Base-by-base conservation (phyloP, 2,888 invertebrate species). In the Caenorhabditis imperialis region DNA sequence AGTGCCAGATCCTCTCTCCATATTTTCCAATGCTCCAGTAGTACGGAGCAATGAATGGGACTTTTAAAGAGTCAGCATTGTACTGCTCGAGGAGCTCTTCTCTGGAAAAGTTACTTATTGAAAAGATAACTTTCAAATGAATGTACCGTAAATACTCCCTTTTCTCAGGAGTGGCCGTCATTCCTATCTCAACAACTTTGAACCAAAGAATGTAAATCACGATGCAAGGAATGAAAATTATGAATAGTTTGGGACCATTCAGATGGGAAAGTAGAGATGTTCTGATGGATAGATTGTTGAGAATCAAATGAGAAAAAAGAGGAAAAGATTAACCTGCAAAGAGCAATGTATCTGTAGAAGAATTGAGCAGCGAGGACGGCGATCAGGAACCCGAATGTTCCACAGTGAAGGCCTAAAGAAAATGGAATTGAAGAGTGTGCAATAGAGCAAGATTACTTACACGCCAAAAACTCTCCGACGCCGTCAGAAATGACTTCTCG, bases 161-260 rank as follows among this genome's bases (percentile, higher is more conserved):
- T 14, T 57, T 57, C 35, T 57, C 55, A 3, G 40, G 12, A 5
- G 42, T 57, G 6, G 18, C 35, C n/a, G 44, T 20, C 55, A 57
- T 57, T 57, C 55, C 55, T 33, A 20, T 35, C 3, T 35, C 14
- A 8, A 57, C 55, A 20, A 57, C 12, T 7, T 44, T 6, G 27
- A 44, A 57, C 44, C 55, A 57, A 2, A 57, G 5, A 2, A 57
- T 16, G 22, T 30, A 57, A n/a, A 16, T 22, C 1, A 57, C 8
- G 23, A 57, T 10, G 18, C 45, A 47, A 10, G 57, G 57, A 8
- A 37, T 2, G 25, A 57, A 57, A 6, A 54, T n/a, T 2, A 42
- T 10, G 1, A 42, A 10, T 3, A 54, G 6, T 4, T 42, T 18
- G 10, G 10, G 8, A 8, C 55, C 55, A 7, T 20, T 14, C 7